These are phyloP conservation scores for Trachelus stipa DNA, from an alignment of 2,888 invertebrate genomes.

Conservation along the genomic window DNA sequence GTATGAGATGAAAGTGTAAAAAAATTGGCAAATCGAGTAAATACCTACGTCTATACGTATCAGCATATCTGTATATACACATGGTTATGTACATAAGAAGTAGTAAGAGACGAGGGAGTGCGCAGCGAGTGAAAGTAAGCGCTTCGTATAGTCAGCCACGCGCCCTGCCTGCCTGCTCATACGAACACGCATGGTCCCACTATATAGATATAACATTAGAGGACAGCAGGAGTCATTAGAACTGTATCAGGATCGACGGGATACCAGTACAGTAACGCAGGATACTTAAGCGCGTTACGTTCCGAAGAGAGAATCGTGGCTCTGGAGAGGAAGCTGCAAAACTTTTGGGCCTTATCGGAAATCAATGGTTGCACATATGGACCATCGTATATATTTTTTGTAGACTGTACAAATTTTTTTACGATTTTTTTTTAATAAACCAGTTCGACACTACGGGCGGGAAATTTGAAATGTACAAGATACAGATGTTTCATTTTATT, in stretches of 20 bases:
- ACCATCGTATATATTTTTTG: too few species aligned
- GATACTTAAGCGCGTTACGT: background rate
- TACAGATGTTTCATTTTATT: background rate
- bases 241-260: constrained; percentile 26
- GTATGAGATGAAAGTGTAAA: background rate
- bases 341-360: background rate
- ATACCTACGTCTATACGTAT: background rate
- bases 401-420: background rate
- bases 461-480: background rate
- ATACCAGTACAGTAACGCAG: background rate
- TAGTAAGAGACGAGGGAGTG: constrained; percentile 8
- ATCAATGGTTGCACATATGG: background rate
- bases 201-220: constrained; percentile 14
- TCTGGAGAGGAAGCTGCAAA: background rate
- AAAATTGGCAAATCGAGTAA: background rate
- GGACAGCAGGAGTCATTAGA: constrained; percentile 36
- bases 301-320: background rate
- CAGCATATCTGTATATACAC: background rate
- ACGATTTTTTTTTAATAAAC: background rate
- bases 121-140: constrained; percentile 57
- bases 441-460: background rate
- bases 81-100: constrained; percentile 4
- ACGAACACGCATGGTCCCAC: constrained; percentile 25
- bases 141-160: constrained; percentile 45
- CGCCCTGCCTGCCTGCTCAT: constrained; percentile 44